Evolutionary conservation across 2,113 vertebrate genomes (phyloP).

Genomic region (Haemorhous mexicanus): DNA sequence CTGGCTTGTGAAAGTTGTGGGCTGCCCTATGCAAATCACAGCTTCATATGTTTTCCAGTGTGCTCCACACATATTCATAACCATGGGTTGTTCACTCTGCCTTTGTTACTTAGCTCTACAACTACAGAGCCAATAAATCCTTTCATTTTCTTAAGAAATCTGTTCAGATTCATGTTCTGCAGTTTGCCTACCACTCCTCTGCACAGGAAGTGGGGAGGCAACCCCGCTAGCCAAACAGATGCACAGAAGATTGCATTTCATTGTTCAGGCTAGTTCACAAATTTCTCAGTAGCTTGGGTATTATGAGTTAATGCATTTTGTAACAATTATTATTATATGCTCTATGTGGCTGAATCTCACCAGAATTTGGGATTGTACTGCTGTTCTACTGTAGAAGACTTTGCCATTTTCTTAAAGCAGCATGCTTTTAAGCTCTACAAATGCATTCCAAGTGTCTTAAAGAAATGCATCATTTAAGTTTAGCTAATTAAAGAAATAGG

Average conservation of each 20-base stretch:
- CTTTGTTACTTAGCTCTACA: background rate
- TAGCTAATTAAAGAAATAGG: background rate
- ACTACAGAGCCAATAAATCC: background rate
- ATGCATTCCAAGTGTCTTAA: background rate
- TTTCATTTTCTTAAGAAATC: background rate
- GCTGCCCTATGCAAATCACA: background rate
- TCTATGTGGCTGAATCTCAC: background rate
- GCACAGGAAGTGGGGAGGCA: background rate
- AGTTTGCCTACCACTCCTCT: background rate
- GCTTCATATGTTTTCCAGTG: background rate
- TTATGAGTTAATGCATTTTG: background rate
- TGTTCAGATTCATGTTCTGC: background rate
- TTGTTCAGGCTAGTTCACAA: background rate
- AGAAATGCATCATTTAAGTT: background rate
- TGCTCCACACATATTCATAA: background rate
- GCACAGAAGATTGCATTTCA: background rate
- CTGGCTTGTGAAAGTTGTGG: background rate
- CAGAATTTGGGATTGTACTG: background rate
- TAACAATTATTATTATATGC: background rate
- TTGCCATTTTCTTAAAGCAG: background rate
- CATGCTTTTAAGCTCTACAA: background rate
- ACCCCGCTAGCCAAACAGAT: fast-evolving
- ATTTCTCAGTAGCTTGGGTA: background rate
- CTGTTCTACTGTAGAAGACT: background rate
- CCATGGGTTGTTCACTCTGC: background rate